Conservation (phyloP, 2,797 vertebrate genomes). For the Heterohyrax brucei region DNA sequence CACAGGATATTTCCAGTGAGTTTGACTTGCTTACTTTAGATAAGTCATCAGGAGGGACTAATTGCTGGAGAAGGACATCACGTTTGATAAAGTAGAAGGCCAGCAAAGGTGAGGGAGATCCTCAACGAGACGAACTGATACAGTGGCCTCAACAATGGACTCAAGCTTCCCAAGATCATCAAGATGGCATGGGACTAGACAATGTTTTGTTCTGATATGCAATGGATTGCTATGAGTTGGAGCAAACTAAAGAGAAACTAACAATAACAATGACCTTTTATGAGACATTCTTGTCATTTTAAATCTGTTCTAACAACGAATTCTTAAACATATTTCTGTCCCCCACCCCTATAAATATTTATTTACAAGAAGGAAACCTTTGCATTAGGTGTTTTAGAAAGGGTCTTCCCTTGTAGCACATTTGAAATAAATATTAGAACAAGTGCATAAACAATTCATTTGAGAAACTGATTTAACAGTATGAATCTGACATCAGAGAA, state of each 20-base stretch:
- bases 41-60: not conserved
- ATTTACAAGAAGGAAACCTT: not conserved
- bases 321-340: not conserved
- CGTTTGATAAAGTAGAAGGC: not conserved
- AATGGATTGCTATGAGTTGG: not conserved
- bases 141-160: not conserved
- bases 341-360: not conserved
- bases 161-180: not conserved
- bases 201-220: not conserved
- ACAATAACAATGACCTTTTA: not conserved
- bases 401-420: not conserved
- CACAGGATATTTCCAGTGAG: not conserved
- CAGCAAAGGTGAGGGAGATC: not conserved
- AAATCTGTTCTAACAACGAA: constrained; percentile 23
- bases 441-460: constrained; percentile 13
- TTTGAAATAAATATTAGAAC: constrained; percentile 59
- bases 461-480: not conserved
- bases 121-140: not conserved
- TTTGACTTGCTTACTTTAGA: not conserved
- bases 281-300: not conserved
- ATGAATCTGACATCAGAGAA: not conserved
- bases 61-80: not conserved
- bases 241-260: not conserved
- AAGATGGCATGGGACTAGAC: not conserved
- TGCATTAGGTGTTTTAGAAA: not conserved